Base-by-base conservation (phyloP, 2,888 invertebrate genomes). In the Coleophora deauratella region DNA sequence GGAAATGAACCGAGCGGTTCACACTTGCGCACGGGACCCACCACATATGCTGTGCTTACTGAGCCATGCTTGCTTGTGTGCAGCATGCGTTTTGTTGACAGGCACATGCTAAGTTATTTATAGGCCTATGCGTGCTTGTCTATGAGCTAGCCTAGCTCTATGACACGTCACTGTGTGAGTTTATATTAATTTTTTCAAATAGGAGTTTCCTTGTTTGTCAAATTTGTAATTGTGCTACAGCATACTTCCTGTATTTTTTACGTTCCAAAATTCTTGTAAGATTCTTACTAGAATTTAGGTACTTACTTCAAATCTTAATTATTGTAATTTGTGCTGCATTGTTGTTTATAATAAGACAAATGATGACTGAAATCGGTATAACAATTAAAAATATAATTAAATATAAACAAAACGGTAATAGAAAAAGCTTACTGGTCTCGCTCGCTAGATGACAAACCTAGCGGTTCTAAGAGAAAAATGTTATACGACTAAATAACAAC, bases 401-500 rank as follows among this genome's bases (percentile, higher is more conserved):
- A 6, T 31, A 31, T 31, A 31, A 31, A n/a, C 9, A 31, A 31
- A 31, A 31, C 31, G 11, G 31, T 31, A 34, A 33, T n/a, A n/a
- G 31, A 38, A 35, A 32, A 31, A 42, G 62, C 61, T n/a, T n/a
- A n/a, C 54, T 58, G 43, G 45, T 45, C 47, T 50, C 50, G 51
- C n/a, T n/a, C n/a, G n/a, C n/a, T n/a, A n/a, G n/a, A 45, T 50
- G 52, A 62, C 62, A 58, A 54, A 21, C 54, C 55, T 74, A 76
- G 72, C 73, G 72, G 74, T 72, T 63, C 62, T 51, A 54, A 66
- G 57, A 73, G 73, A 81, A 80, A 82, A 82, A 82, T 78, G 78
- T 77, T 81, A 80, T 74, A 63, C 71, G 65, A 69, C 72, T 69
- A 80, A 78, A 77, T 74, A 71, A 74, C 75, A 80, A 80, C 77